These are phyloP conservation scores for Cassiopea andromeda DNA, from an alignment of 30 jellyfish, hydroid and myxozoan genomes.

Conservation along the genomic window DNA sequence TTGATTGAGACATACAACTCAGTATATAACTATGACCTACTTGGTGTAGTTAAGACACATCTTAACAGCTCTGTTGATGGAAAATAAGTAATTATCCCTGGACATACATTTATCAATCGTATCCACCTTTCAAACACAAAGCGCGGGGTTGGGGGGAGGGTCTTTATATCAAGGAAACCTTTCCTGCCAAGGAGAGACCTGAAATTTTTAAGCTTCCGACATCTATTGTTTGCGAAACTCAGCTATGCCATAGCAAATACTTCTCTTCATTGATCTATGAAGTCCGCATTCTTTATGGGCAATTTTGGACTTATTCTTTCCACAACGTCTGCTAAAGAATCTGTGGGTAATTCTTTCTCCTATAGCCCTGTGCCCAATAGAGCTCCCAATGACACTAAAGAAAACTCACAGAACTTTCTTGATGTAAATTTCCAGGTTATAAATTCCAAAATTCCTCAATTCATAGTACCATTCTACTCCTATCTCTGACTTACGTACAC, in stretches of 20 bases:
- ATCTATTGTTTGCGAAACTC: constrained; percentile 46
- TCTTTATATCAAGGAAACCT: constrained; percentile 7
- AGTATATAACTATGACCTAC: constrained; percentile 19
- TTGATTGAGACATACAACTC: constrained; percentile 25
- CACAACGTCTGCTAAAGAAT: constrained; percentile 28
- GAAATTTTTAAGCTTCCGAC: constrained; percentile 48
- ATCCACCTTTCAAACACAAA: constrained; percentile 31
- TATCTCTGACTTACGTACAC: too few species aligned
- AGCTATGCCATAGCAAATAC: constrained; percentile 28
- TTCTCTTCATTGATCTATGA: constrained; percentile 20
- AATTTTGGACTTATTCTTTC: constrained; percentile 31
- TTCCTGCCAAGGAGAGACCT: constrained; percentile 30
- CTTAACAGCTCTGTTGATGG: constrained; percentile 44
- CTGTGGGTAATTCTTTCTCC: too few species aligned
- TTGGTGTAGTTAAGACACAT: constrained; percentile 22
- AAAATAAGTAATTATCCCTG: not conserved
- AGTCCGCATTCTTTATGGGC: constrained; percentile 12
- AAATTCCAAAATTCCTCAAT: too few species aligned
- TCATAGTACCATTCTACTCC: too few species aligned
- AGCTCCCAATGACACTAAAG: too few species aligned
- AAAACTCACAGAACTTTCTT: too few species aligned
- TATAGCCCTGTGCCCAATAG: too few species aligned
- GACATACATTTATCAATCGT: not conserved
- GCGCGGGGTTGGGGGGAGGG: constrained; percentile 26
- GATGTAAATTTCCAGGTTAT: too few species aligned